Evolutionary conservation across 2,797 vertebrate species (phyloP), one percentile per base, ranked within the genome.

Genomic region (Eremophila alpestris): DNA sequence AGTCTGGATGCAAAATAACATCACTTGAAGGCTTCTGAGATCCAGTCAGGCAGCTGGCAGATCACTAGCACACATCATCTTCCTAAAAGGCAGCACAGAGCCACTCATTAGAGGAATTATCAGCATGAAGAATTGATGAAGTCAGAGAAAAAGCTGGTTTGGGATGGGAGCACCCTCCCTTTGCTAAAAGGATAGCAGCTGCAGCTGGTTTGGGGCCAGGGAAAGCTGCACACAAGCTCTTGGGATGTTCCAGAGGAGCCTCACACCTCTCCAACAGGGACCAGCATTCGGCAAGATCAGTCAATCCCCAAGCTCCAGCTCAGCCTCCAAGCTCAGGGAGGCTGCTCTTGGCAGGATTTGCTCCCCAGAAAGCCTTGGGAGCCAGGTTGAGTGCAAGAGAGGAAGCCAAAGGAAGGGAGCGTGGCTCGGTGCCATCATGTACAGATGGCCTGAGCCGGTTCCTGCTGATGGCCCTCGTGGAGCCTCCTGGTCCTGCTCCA

Each of bases 301-400:
- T 68, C 15, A 4, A 3, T 40, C 82, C 60, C 67, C 75, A 43
- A 12, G 46, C 77, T 10, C 60, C 12, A 23, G 54, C 65, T 91
- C 73, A 34, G 80, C 18, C 48, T 87, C 71, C 76, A 83, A 11
- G 65, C 51, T 81, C 64, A 27, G 91, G 77, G 43, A 93, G 89
- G 51, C 82, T 70, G 84, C 95, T 83, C 79, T 82, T 90, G 93
- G 91, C 93, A 95, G 83, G 97, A 97, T 97, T 98, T 97, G 97
- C 89, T 97, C 98, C 96, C 96, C 95, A 96, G 97, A 94, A 98
- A 98, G 98, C 97, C 93, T 87, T 24, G 49, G 92, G 87, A 75
- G 78, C 46, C 2, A 34, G 68, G 92, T 83, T 70, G 84, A 79
- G 88, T 5, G 30, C 81, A 40, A 83, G 63, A 0, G 34, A 54